Evolutionary conservation across 1,140 invertebrate genomes (phyloP).

Genomic region (Chymomyza costata): DNA sequence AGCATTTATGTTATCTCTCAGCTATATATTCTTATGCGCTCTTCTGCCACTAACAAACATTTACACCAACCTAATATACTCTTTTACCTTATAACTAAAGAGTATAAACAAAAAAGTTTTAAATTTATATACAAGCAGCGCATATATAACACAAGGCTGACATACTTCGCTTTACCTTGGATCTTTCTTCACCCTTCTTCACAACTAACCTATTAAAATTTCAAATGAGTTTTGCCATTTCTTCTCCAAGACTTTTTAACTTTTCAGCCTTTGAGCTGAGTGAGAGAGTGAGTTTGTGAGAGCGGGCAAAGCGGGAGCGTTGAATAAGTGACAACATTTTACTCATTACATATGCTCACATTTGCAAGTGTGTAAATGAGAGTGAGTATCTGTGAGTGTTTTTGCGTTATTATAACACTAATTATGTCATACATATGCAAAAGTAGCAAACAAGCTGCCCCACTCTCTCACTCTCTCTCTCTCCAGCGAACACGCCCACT

Average conservation of each 20-base stretch:
- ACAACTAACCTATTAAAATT: conserved; percentile 68
- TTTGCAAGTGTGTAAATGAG: conserved; percentile 8
- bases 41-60: no score
- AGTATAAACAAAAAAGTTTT: no score
- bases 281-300: no score
- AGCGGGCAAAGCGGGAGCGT: neutral
- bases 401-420: conserved; percentile 64
- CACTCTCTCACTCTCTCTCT: neutral
- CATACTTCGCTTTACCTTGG: no score
- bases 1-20: no score
- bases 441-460: conserved; percentile 60
- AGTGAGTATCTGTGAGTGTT: conserved; percentile 17
- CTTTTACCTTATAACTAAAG: no score
- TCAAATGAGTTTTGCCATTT: conserved; percentile 52
- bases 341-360: neutral
- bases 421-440: conserved; percentile 72
- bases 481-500: neutral
- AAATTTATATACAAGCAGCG: no score
- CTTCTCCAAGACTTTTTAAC: conserved; percentile 54
- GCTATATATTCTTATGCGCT: no score
- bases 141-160: no score
- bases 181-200: no score
- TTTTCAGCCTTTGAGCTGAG: conserved; percentile 19
- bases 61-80: no score
- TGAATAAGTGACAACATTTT: conserved; percentile 23